These are phyloP conservation scores for Semnopithecus entellus DNA, from an alignment of 2,113 vertebrate species.

Conservation along the genomic window DNA sequence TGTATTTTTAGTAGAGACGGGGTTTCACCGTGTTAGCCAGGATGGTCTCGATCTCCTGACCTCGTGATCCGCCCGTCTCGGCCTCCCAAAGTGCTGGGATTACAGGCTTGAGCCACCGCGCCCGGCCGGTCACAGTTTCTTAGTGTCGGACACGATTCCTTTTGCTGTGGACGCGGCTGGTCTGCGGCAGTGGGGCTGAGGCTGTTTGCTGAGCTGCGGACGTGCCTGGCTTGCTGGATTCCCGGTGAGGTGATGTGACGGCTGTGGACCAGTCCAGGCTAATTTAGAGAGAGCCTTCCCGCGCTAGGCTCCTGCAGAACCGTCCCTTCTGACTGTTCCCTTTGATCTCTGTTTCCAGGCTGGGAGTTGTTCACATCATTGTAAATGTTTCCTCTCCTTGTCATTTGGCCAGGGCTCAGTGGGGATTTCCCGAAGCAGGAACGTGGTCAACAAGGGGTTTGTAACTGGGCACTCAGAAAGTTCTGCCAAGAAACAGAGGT, in stretches of 20 bases:
- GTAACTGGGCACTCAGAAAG: conserved; percentile 57
- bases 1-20: too few relatives aligned
- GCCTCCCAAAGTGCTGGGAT: too few relatives aligned
- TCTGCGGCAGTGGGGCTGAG: not conserved
- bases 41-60: too few relatives aligned
- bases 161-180: not conserved
- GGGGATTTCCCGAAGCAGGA: conserved; percentile 76
- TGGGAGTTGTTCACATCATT: conserved; percentile 76
- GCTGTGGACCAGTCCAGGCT: not conserved
- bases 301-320: conserved; percentile 11
- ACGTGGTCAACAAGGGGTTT: conserved; percentile 69
- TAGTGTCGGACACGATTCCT: not conserved
- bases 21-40: too few relatives aligned
- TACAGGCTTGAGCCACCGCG: too few relatives aligned
- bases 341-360: conserved; percentile 57
- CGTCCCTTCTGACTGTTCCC: not conserved
- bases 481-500: conserved; percentile 69
- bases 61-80: too few relatives aligned
- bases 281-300: not conserved
- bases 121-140: too few relatives aligned
- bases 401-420: conserved; percentile 54
- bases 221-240: not conserved
- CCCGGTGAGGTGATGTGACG: not conserved
- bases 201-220: not conserved
- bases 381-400: conserved; percentile 71